phyloP scores from a whole-genome alignment of 2,797 vertebrate genomes.

The Dermochelys coriacea region DNA sequence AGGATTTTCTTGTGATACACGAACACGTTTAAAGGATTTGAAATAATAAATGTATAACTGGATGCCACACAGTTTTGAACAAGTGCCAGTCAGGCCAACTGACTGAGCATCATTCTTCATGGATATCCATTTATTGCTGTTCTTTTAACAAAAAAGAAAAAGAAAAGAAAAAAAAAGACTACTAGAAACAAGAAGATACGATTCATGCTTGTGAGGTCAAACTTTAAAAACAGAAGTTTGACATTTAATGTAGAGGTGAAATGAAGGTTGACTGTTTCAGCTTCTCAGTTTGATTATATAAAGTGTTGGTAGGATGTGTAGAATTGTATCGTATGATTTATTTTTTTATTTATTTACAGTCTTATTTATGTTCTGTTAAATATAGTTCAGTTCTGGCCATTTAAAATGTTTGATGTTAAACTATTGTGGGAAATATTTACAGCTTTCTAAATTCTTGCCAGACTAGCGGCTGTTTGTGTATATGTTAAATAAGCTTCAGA shows the following conservation, averaged over 20 bases:
- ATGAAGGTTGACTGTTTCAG: slow-evolving; percentile 82
- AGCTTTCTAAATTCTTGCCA: slow-evolving; percentile 65
- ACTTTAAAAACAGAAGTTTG: slow-evolving; percentile 65
- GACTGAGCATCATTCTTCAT: slow-evolving; percentile 17
- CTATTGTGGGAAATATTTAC: slow-evolving; percentile 66
- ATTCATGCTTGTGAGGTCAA: slow-evolving; percentile 77
- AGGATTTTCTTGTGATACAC: slow-evolving; percentile 17
- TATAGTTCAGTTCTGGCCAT: slow-evolving; percentile 86
- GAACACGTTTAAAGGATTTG: not conserved
- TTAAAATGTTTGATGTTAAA: slow-evolving; percentile 76
- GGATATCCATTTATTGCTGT: slow-evolving; percentile 20
- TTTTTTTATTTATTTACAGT: slow-evolving; percentile 89
- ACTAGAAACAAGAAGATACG: slow-evolving; percentile 44
- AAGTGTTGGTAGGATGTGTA: slow-evolving; percentile 83
- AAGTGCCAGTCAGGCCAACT: slow-evolving; percentile 12
- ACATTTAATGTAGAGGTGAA: slow-evolving; percentile 80
- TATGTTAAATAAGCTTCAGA: slow-evolving; percentile 28
- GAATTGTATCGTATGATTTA: slow-evolving; percentile 81
- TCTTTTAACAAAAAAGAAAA: no score
- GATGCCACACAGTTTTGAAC: slow-evolving; percentile 15
- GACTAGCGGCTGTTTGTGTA: slow-evolving; percentile 60
- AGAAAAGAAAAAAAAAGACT: not conserved
- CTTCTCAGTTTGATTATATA: slow-evolving; percentile 77
- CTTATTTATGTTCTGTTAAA: slow-evolving; percentile 89
- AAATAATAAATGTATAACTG: slow-evolving; percentile 1